Evolutionary conservation across 1,140 invertebrate genomes (phyloP), one percentile per base, ranked within the genome.

Genomic region (Magallana ariakensis): DNA sequence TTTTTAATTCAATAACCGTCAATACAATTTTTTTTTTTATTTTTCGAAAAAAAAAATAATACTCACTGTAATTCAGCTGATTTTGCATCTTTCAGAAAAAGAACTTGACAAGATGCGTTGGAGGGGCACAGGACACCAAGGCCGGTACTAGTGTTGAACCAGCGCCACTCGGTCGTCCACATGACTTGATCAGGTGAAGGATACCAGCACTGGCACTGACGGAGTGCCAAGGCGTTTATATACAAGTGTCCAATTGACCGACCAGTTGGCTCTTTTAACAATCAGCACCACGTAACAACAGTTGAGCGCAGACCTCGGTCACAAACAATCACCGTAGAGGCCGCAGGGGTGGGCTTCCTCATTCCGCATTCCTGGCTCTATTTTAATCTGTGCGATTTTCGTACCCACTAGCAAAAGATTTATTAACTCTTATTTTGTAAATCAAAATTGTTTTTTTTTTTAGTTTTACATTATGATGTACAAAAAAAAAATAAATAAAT

Each of bases 171-270:
- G 5, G 66, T 33, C 19, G 66, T 26, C 22, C 33, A 19, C 66
- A 75, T 75, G 66, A 75, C 66, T 75, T 13, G 66, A 19, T 75
- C 66, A 75, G 66, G 66, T 75, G 66, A 75, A 75, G 66, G 66
- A 26, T 26, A 75, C 22, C 22, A 75, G 15, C 66, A 33, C 9
- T 75, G 22, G 22, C 33, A 75, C 19, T 75, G 26, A 19, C 22
- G 26, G 13, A 75, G 22, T 75, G 66, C 66, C 8, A 75, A 75
- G 66, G 22, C 66, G 66, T 75, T 75, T 75, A 75, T 75, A 75
- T 75, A 75, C 66, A 75, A 46, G 22, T 75, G 66, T 26, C 66
- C 66, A 75, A 75, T 75, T 75, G 66, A 75, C 66, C 66, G 66
- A 75, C 66, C 9, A 75, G 66, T 75, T 75, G 22, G 66, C 66